Conservation (phyloP, 2,888 invertebrate genomes). For the Drosophila formosana region DNA sequence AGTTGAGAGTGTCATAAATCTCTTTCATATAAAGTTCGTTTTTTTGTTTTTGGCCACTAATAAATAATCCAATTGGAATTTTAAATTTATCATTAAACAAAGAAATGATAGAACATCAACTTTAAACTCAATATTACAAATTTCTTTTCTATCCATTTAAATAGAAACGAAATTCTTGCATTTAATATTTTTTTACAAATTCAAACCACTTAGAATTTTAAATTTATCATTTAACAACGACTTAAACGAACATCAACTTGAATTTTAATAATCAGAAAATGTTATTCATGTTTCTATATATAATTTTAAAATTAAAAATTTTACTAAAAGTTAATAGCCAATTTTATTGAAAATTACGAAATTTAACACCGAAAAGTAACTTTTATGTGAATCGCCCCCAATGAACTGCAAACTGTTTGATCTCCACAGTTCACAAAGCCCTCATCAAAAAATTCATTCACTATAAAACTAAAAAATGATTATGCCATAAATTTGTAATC, state of each 20-base stretch:
- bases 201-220: too few relatives aligned
- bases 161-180: too few relatives aligned
- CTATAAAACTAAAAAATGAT: conserved; percentile 34
- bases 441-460: conserved; percentile 5
- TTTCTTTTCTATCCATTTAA: too few relatives aligned
- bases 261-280: background rate
- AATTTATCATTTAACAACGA: too few relatives aligned
- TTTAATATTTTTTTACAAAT: too few relatives aligned
- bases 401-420: background rate
- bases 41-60: background rate
- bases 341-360: background rate
- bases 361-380: background rate
- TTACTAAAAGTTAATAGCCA: background rate
- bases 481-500: conserved; percentile 51
- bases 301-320: too few relatives aligned
- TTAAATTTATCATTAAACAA: background rate
- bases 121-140: too few relatives aligned
- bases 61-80: conserved; percentile 6
- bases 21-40: background rate
- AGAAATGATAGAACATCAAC: background rate
- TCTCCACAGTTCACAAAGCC: background rate
- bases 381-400: background rate
- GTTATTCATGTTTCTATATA: background rate
- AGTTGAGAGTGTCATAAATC: conserved; percentile 23
- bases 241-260: too few relatives aligned